phyloP scores from a whole-genome alignment of 2,797 vertebrate genomes.

The Enteromius trimaculatus region DNA sequence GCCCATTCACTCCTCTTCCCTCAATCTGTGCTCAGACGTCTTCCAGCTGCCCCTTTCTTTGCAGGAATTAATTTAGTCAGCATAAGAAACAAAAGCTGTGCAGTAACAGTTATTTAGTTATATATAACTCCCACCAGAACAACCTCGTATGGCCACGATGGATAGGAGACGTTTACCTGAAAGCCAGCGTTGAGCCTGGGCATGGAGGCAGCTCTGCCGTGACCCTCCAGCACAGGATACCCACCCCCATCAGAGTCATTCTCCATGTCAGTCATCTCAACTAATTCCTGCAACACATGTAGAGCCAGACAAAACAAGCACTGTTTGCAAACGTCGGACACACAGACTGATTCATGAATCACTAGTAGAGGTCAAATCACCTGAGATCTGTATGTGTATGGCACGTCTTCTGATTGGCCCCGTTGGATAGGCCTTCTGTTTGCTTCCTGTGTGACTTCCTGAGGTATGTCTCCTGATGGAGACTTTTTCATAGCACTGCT shows the following conservation, averaged over 20 bases:
- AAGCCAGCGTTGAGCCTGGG: conserved; percentile 91
- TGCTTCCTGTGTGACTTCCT: conserved; percentile 77
- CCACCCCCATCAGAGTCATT: conserved; percentile 79
- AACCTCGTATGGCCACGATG: not conserved
- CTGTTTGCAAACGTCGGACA: too few relatives aligned
- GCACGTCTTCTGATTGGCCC: conserved; percentile 88
- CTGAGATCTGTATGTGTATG: conserved; percentile 69
- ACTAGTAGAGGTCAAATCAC: conserved; percentile 44
- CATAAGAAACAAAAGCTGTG: conserved; percentile 11
- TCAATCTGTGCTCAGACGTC: conserved; percentile 2
- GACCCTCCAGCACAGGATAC: conserved; percentile 85
- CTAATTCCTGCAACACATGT: conserved; percentile 75
- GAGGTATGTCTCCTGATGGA: conserved; percentile 84
- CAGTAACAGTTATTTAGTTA: not conserved
- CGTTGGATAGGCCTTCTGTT: conserved; percentile 80
- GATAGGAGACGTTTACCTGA: conserved; percentile 77
- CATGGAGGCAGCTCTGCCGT: conserved; percentile 91
- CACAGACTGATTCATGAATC: not conserved
- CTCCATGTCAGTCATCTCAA: conserved; percentile 87
- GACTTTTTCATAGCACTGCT: conserved; percentile 79
- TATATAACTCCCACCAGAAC: conserved; percentile 8
- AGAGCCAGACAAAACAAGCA: not conserved
- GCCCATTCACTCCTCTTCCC: not conserved
- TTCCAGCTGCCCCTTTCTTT: not conserved
- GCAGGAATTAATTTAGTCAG: conserved; percentile 3